Evolutionary conservation across 2,113 vertebrate genomes (phyloP).

Genomic region (Cervus canadensis): DNA sequence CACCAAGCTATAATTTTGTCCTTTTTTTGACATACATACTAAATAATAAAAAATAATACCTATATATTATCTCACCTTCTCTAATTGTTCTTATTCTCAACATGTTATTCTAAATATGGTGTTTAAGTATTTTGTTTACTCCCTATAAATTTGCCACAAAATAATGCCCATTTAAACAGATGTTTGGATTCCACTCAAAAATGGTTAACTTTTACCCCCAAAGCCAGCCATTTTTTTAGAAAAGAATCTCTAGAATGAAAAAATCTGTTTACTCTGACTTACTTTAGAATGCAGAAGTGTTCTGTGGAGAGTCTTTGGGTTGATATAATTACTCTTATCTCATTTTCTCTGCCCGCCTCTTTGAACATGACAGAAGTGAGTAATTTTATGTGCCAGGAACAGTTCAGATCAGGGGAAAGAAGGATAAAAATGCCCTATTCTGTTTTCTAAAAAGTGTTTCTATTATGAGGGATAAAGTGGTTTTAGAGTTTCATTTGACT

Average conservation of each 20-base stretch:
- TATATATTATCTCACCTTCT: not conserved
- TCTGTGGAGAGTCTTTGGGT: constrained; percentile 52
- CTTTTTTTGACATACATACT: not conserved
- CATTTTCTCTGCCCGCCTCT: constrained; percentile 72
- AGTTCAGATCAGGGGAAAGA: constrained; percentile 20
- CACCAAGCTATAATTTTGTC: not conserved
- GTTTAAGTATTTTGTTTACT: constrained; percentile 3
- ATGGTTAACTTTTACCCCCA: constrained; percentile 8
- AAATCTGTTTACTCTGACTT: constrained; percentile 23
- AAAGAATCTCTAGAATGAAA: constrained; percentile 58
- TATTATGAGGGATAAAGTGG: not conserved
- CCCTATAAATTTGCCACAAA: constrained; percentile 32
- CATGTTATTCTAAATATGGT: not conserved
- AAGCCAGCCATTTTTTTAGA: constrained; percentile 63
- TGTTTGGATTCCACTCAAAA: constrained; percentile 29
- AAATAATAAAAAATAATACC: constrained; percentile 33
- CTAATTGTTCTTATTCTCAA: constrained; percentile 44
- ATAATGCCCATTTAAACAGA: constrained; percentile 12
- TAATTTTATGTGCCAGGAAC: constrained; percentile 63
- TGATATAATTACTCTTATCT: constrained; percentile 74
- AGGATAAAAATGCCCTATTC: not conserved
- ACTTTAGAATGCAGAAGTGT: constrained; percentile 5
- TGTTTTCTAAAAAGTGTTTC: constrained; percentile 17
- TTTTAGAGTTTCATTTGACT: not conserved
- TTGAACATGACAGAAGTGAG: constrained; percentile 72